Conservation (phyloP, 2,888 invertebrate genomes). For the Amphipoea oculea region DNA sequence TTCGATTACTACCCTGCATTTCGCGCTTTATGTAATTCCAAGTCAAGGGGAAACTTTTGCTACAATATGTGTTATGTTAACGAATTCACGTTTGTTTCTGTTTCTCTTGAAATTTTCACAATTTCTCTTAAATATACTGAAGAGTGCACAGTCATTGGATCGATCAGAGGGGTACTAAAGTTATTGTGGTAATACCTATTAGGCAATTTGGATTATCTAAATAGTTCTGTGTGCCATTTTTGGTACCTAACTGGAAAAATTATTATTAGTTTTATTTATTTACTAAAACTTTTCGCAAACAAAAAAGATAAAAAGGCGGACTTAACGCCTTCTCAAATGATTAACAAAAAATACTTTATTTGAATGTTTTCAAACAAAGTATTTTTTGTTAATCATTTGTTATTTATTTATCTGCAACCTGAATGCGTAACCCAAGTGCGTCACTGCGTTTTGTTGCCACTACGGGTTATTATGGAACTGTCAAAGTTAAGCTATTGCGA, state of each 20-base stretch:
- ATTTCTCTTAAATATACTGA: constrained; percentile 29
- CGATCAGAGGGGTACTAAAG: constrained; percentile 3
- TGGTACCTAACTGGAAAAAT: not conserved
- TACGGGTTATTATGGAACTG: not conserved
- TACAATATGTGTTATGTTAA: constrained; percentile 68
- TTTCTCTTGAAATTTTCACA: constrained; percentile 44
- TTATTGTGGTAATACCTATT: not conserved
- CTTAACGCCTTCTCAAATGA: too few relatives aligned
- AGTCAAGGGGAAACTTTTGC: constrained; percentile 64
- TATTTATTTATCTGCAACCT: not conserved
- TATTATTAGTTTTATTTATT: not conserved
- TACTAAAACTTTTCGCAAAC: too few relatives aligned
- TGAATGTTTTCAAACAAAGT: too few relatives aligned
- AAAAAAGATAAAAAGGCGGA: too few relatives aligned
- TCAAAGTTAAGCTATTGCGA: not conserved
- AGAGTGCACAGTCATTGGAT: constrained; percentile 23
- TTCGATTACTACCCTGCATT: constrained; percentile 62
- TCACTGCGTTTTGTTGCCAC: not conserved
- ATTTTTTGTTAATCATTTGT: too few relatives aligned
- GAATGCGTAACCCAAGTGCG: not conserved
- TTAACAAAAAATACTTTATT: not conserved
- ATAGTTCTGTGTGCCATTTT: not conserved
- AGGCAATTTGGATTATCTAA: not conserved
- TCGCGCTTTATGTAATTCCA: constrained; percentile 57
- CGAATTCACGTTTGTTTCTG: constrained; percentile 57